Conservation (phyloP, 2,888 invertebrate genomes). For the Microchrysa polita region DNA sequence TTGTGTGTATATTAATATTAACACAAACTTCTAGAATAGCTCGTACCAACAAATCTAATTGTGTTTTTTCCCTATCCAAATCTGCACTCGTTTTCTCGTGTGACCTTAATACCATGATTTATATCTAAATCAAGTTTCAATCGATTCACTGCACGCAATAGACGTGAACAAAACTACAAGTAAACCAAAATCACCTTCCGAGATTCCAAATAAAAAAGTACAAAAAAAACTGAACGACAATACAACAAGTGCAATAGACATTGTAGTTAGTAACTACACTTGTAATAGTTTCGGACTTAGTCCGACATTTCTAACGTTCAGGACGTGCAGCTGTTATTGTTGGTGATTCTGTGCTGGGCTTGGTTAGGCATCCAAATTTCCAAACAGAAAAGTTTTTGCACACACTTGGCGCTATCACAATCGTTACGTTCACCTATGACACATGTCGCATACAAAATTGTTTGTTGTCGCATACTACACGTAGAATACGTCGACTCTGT, state of each 20-base stretch:
- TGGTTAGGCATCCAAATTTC: constrained; percentile 33
- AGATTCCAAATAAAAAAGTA: constrained; percentile 11
- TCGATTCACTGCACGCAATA: constrained; percentile 34
- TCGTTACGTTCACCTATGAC: constrained; percentile 42
- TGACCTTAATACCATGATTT: constrained; percentile 21
- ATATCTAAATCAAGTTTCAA: constrained; percentile 15
- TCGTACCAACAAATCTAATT: too few species aligned
- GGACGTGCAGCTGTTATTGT: constrained; percentile 2
- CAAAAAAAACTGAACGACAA: constrained; percentile 3
- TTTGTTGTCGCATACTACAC: constrained; percentile 23
- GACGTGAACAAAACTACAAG: constrained; percentile 1
- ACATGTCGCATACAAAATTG: constrained; percentile 43
- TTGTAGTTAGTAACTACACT: constrained; percentile 31
- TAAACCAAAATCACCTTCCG: neutral
- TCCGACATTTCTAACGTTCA: constrained; percentile 14
- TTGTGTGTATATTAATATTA: too few species aligned
- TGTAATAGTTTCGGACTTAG: constrained; percentile 20
- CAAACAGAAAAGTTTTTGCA: constrained; percentile 39
- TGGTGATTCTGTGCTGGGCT: too few species aligned
- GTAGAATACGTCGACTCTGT: neutral
- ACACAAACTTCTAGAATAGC: too few species aligned
- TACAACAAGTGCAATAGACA: constrained; percentile 27
- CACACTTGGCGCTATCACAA: constrained; percentile 41
- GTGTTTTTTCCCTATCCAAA: too few species aligned
- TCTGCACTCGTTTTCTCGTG: neutral